Percentiles rank a stretch among this genome's conserved stretches.
Evolutionary conservation across 2,113 vertebrate species (phyloP).

Genomic region (Chrysochloris asiatica): DNA sequence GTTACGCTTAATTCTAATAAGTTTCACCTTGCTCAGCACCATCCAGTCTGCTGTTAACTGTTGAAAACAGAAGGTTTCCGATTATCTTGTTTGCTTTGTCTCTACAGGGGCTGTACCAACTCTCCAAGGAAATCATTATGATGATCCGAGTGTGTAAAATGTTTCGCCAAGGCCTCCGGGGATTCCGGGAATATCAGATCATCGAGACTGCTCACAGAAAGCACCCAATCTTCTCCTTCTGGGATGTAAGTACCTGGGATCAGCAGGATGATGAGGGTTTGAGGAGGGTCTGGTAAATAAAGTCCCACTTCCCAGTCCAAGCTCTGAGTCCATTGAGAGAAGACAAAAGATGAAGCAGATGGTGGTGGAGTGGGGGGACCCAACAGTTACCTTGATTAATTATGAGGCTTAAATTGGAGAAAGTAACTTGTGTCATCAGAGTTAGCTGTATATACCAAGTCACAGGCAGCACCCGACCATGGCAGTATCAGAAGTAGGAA

Average conservation of each 20-base stretch:
- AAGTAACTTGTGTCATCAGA: neutral
- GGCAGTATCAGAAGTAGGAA: neutral
- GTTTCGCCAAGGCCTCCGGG: slow-evolving; percentile 72
- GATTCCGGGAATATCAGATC: slow-evolving; percentile 74
- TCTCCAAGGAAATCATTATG: slow-evolving; percentile 56
- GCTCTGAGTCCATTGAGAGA: slow-evolving; percentile 18
- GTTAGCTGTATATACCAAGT: neutral
- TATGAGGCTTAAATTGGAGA: neutral
- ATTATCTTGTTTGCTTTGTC: slow-evolving; percentile 62
- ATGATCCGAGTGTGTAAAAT: slow-evolving; percentile 75
- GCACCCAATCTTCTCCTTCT: slow-evolving; percentile 71
- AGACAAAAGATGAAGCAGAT: slow-evolving; percentile 28
- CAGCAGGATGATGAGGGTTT: neutral
- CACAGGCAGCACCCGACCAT: neutral
- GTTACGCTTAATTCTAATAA: neutral
- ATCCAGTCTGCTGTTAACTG: neutral
- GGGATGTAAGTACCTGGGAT: slow-evolving; percentile 70
- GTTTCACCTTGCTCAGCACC: neutral
- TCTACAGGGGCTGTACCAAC: slow-evolving; percentile 69
- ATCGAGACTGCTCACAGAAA: slow-evolving; percentile 27
- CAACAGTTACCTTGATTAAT: slow-evolving; percentile 1
- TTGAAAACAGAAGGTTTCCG: slow-evolving; percentile 8
- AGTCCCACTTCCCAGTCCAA: neutral
- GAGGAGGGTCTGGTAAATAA: neutral
- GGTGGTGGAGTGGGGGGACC: no score